Percentiles rank a stretch among this genome's conserved stretches.
Conservation (phyloP, 2,113 vertebrate genomes). For the Gobiocypris rarus region DNA sequence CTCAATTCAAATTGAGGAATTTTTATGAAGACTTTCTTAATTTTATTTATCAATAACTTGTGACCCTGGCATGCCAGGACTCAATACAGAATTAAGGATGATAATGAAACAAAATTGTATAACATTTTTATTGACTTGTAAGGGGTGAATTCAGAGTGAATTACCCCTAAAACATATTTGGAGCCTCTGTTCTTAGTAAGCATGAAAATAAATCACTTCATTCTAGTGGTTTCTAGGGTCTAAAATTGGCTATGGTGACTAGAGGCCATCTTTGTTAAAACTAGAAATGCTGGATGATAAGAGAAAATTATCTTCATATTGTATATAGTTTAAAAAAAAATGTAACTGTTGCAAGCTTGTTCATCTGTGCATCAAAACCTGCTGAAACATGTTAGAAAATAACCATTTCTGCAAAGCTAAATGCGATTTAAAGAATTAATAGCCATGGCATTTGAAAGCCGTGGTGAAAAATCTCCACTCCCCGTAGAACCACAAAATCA, state of each 20-base stretch:
- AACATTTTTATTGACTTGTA: no score
- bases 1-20: not conserved
- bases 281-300: not conserved
- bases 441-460: conserved; percentile 40
- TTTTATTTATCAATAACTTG: no score
- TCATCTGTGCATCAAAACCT: not conserved
- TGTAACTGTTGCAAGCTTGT: not conserved
- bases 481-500: conserved; percentile 30
- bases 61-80: no score
- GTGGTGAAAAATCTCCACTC: conserved; percentile 16
- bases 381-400: conserved; percentile 11
- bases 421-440: conserved; percentile 37
- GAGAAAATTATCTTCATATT: not conserved
- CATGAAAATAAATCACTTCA: not conserved
- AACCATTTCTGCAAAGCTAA: not conserved
- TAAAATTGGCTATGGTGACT: no score
- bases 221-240: no score
- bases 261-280: not conserved
- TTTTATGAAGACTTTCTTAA: no score
- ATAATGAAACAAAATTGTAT: no score
- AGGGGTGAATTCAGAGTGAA: not conserved
- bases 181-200: not conserved
- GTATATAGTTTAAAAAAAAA: not conserved
- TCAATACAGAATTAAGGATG: no score
- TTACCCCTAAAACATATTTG: not conserved